phyloP scores from a whole-genome alignment of 2,888 invertebrate genomes.

The Myopa tessellatipennis region DNA sequence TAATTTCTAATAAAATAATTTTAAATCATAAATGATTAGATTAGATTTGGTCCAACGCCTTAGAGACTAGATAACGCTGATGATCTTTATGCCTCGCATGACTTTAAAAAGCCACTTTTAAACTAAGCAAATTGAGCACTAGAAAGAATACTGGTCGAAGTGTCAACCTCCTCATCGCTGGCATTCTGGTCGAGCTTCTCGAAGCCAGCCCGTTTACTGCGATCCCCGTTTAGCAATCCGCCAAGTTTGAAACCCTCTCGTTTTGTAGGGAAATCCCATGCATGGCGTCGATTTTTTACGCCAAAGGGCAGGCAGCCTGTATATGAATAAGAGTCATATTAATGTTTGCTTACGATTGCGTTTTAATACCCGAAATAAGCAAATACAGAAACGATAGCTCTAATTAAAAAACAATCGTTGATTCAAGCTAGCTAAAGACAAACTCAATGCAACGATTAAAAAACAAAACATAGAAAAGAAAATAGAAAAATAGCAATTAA shows the following conservation, averaged over 20 bases:
- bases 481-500: not conserved
- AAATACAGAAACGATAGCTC: too few relatives aligned
- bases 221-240: conserved; percentile 69
- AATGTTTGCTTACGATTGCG: not conserved
- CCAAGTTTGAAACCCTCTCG: conserved; percentile 74
- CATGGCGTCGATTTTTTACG: conserved; percentile 66
- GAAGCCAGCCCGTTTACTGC: conserved; percentile 71
- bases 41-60: conserved; percentile 14
- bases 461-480: not conserved
- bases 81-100: not conserved
- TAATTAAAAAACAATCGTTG: too few relatives aligned
- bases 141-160: conserved; percentile 68
- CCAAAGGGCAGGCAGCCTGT: conserved; percentile 66
- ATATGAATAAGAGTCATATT: conserved; percentile 33
- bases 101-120: conserved; percentile 22
- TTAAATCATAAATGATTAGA: not conserved
- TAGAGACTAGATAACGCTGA: not conserved
- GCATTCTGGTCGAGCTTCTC: conserved; percentile 76
- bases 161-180: conserved; percentile 75
- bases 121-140: conserved; percentile 60
- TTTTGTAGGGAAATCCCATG: conserved; percentile 70
- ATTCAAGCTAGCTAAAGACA: too few relatives aligned
- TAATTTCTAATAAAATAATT: not conserved
- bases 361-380: not conserved
- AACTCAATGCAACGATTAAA: not conserved